Base-by-base conservation (phyloP, 2,888 invertebrate species). In the Erebia palarica region DNA sequence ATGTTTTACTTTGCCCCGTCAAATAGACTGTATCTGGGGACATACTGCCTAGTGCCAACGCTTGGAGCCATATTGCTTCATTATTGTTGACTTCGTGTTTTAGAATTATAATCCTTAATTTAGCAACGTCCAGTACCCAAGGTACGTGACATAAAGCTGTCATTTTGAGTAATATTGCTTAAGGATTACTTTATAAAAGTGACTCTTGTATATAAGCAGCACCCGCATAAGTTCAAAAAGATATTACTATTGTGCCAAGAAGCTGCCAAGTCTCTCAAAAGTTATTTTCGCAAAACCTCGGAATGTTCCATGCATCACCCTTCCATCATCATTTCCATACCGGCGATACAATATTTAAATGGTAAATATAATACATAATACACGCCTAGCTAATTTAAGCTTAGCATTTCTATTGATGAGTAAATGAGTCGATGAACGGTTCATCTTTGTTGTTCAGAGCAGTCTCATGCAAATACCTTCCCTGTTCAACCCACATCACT, bases 361-460 rank as follows among this genome's bases (percentile, higher is more conserved):
- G 44, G 9, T 47, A 18, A 60, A 47, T 47, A 47, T 44, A 18
- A 61, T 47, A 47, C 44, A 44, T 61, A 47, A 72, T 55, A 65
- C 36, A 65, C 68, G 64, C 59, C 68, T 72, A 65, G 57, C 69
- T 57, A 69, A 72, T 60, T 71, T 44, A 14, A 59, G 27, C 51
- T 60, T 58, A 65, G 44, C 64, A 64, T 58, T 27, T 65, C 36
- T 69, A 69, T 64, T 47, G 65, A 55, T 51, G 63, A 68, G 58
- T 36, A 69, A 58, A 71, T 55, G 53, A 71, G 47, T 18, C 58
- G 65, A 55, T 36, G 65, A 72, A 72, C 65, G 51, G 71, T 71
- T 71, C 61, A 59, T 27, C 18, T 72, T 72, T 71, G 69, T 72
- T 72, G 69, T 69, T 21, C 18, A 13, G 55, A 47, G 44, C 47